phyloP scores from a whole-genome alignment of 1,140 invertebrate species.

The Nylanderia fulva region DNA sequence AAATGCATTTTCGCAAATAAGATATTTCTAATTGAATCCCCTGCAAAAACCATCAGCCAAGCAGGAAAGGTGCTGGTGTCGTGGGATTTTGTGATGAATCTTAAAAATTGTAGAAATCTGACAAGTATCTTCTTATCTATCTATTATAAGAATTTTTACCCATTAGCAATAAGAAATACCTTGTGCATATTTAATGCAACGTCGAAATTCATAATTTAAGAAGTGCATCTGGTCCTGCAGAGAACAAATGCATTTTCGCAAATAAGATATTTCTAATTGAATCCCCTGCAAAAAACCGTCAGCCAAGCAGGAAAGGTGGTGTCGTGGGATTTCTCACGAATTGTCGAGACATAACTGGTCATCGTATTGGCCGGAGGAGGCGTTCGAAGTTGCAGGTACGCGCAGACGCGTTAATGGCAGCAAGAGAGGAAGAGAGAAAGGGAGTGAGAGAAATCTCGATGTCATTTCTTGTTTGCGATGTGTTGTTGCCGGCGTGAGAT shows the following conservation, averaged over 20 bases:
- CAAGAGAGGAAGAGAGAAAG: slow-evolving; percentile 47
- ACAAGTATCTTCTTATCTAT: not conserved
- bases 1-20: not conserved
- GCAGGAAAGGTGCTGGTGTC: too few species aligned
- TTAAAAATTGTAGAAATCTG: not conserved
- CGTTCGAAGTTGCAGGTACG: slow-evolving; percentile 66
- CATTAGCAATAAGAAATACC: not conserved
- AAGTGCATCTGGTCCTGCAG: not conserved
- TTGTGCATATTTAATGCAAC: not conserved
- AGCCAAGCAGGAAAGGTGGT: not conserved
- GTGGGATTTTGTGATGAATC: too few species aligned
- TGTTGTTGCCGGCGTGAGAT: slow-evolving; percentile 72
- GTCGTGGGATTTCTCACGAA: slow-evolving; percentile 73
- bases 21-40: slow-evolving; percentile 29
- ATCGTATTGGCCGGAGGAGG: slow-evolving; percentile 64
- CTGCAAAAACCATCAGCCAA: too few species aligned
- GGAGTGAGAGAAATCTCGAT: slow-evolving; percentile 59
- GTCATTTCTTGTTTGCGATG: slow-evolving; percentile 77
- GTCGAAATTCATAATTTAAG: not conserved
- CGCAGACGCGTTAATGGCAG: slow-evolving; percentile 77
- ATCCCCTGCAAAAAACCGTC: not conserved
- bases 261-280: slow-evolving; percentile 22
- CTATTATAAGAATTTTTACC: not conserved
- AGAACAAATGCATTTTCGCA: not conserved
- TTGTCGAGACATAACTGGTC: slow-evolving; percentile 59